phyloP scores from a whole-genome alignment of 2,888 invertebrate species.

The Diaprepes abbreviatus region DNA sequence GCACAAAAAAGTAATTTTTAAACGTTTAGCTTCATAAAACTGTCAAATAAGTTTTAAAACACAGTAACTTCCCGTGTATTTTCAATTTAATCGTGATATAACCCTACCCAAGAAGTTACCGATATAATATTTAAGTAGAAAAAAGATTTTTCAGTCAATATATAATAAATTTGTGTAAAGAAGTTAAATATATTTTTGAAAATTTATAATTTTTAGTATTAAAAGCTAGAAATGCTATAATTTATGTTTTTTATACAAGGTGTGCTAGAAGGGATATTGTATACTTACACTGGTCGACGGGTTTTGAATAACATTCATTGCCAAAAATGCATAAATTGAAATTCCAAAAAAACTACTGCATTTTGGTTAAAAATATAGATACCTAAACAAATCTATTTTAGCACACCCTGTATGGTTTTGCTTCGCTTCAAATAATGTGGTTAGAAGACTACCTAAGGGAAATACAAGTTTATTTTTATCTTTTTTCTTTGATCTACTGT shows the following conservation, averaged over 20 bases:
- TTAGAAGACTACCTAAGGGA: constrained; percentile 31
- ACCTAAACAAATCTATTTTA: constrained; percentile 2
- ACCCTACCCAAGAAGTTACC: constrained; percentile 13
- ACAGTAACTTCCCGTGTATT: constrained; percentile 15
- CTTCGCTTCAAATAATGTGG: constrained; percentile 21
- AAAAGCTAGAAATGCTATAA: constrained; percentile 35
- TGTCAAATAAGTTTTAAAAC: constrained; percentile 1
- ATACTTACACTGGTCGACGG: not conserved
- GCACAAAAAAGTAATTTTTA: no score
- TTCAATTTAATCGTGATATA: not conserved
- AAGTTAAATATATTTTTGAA: constrained; percentile 26
- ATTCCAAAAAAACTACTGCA: constrained; percentile 1
- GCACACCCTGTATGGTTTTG: constrained; percentile 29
- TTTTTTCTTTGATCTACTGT: constrained; percentile 3
- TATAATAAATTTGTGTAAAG: constrained; percentile 36
- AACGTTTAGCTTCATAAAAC: no score
- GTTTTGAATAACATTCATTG: not conserved
- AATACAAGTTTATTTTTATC: constrained; percentile 20
- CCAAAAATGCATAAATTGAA: no score
- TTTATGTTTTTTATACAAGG: constrained; percentile 18
- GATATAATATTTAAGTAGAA: constrained; percentile 27
- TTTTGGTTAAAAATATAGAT: not conserved
- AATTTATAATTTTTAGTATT: constrained; percentile 29
- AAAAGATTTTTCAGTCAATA: constrained; percentile 36
- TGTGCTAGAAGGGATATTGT: constrained; percentile 17